A percentile compares a stretch with the other conserved stretches of the same genome.
phyloP scores from a whole-genome alignment of 2,888 invertebrate genomes.

The Eugnorisma glareosa region DNA sequence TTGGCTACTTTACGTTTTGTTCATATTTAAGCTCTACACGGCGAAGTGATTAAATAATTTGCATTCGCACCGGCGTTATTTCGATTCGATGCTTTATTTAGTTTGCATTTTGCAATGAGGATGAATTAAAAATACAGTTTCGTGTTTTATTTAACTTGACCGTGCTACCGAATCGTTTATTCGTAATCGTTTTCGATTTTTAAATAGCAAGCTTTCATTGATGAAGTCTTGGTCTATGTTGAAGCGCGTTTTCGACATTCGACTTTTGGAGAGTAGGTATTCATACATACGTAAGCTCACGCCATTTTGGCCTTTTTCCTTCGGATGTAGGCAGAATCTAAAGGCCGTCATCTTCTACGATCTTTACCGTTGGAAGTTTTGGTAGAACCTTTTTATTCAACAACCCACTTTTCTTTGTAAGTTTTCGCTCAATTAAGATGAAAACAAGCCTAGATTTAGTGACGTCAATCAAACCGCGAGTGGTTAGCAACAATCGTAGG shows the following conservation, averaged over 20 bases:
- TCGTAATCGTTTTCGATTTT: conserved; percentile 19
- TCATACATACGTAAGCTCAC: neutral
- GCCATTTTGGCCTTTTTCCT: neutral
- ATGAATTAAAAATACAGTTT: conserved; percentile 56
- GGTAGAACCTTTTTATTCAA: neutral
- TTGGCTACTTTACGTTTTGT: conserved; percentile 69
- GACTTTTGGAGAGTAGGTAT: neutral
- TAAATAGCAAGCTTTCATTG: neutral
- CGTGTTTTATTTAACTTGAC: conserved; percentile 51
- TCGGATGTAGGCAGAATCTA: neutral
- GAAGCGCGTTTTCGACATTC: neutral
- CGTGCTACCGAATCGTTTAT: conserved; percentile 36
- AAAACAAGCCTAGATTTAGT: neutral
- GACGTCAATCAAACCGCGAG: neutral
- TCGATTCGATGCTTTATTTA: conserved; percentile 64
- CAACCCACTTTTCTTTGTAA: neutral
- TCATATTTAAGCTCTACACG: conserved; percentile 65
- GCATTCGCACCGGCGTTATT: conserved; percentile 69
- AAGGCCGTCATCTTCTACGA: neutral
- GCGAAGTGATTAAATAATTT: conserved; percentile 78
- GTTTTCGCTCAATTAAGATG: neutral
- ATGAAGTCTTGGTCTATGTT: neutral
- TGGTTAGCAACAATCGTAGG: neutral
- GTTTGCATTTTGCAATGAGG: conserved; percentile 59
- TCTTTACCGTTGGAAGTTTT: neutral